A percentile compares a stretch with the other conserved stretches of the same genome.
phyloP scores from a whole-genome alignment of 2,888 invertebrate species.

The Stenurella melanura region DNA sequence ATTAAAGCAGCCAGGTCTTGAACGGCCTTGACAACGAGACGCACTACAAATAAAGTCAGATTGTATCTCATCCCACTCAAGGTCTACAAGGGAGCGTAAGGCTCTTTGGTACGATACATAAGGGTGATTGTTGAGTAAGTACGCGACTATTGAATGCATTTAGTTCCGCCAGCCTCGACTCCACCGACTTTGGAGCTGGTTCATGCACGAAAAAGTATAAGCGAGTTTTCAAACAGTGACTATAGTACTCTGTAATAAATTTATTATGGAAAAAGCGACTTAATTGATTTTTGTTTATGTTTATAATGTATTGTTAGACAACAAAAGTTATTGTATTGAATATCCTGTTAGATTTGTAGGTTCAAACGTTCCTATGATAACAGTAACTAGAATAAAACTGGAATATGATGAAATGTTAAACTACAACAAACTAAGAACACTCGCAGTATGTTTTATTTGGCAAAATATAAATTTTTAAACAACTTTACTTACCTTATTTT shows the following conservation, averaged over 20 bases:
- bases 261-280: not conserved
- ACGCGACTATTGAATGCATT: constrained; percentile 55
- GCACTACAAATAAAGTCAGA: constrained; percentile 65
- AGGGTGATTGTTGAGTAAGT: constrained; percentile 55
- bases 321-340: too few species aligned
- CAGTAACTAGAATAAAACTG: too few species aligned
- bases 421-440: too few species aligned
- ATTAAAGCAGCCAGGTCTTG: constrained; percentile 56
- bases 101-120: constrained; percentile 50
- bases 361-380: too few species aligned
- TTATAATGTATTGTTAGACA: too few species aligned
- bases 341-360: too few species aligned
- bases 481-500: too few species aligned
- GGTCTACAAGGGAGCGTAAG: constrained; percentile 57
- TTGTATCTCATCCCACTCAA: constrained; percentile 66
- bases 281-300: too few species aligned
- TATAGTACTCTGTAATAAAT: not conserved
- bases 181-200: constrained; percentile 19
- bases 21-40: constrained; percentile 63
- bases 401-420: too few species aligned
- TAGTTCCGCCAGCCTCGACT: constrained; percentile 60
- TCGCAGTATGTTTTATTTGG: too few species aligned
- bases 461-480: too few species aligned
- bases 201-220: constrained; percentile 30
- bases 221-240: not conserved